These are phyloP conservation scores for Neodon shergylaensis DNA, from an alignment of 2,113 vertebrate species.

Conservation along the genomic window DNA sequence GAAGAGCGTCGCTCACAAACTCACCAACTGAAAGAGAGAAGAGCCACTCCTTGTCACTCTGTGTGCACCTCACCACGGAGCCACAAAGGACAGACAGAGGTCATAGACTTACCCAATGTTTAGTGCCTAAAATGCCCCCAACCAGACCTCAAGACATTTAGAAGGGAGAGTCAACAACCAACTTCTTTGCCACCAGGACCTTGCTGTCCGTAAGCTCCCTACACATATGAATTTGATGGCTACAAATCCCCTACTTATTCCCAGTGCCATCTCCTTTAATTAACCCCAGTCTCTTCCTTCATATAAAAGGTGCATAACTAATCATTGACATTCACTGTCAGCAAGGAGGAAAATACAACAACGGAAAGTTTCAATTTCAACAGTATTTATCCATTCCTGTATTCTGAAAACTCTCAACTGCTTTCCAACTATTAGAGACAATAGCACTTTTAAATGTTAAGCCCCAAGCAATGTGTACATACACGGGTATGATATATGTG, in stretches of 20 bases:
- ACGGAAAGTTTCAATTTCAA: neutral
- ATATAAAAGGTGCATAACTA: neutral
- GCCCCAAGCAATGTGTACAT: neutral
- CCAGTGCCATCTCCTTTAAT: neutral
- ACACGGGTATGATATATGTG: neutral
- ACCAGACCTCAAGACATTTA: neutral
- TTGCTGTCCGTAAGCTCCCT: neutral
- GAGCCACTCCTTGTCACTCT: neutral
- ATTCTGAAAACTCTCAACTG: neutral
- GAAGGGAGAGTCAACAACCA: neutral
- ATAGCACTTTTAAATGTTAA: neutral
- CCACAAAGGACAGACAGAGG: neutral
- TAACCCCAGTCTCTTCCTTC: neutral
- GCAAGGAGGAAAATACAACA: neutral
- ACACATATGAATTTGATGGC: neutral
- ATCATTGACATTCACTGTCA: neutral
- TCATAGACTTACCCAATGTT: neutral
- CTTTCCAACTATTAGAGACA: neutral
- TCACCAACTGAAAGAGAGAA: constrained; percentile 91
- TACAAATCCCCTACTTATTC: neutral
- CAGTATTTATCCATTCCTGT: neutral
- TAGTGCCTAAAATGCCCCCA: neutral
- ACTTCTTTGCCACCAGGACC: neutral
- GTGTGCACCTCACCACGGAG: neutral
- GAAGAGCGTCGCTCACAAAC: constrained; percentile 98